Evolutionary conservation across 2,888 invertebrate genomes (phyloP), one percentile per base, ranked within the genome.

Genomic region (Sphaeridia pumilis): DNA sequence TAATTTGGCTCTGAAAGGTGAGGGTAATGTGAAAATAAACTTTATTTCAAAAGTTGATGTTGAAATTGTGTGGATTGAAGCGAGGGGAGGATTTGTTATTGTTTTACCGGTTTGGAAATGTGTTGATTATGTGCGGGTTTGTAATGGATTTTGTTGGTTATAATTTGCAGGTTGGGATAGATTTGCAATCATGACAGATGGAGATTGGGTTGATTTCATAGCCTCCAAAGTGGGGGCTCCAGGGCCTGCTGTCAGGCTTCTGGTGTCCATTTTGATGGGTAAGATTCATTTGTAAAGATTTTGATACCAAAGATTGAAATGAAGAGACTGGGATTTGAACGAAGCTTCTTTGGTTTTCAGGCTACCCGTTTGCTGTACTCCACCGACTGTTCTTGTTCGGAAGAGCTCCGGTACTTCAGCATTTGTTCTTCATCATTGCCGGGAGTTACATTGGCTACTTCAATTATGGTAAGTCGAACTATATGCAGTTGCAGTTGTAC

Each of bases 381-480:
- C 80, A 86, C 68, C 75, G 82, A 46, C 70, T 74, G 52, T 70
- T 71, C 45, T 60, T 85, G 2, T 77, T 77, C 65, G 76, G 76
- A 17, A 75, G 76, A 63, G 67, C 71, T 36, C 73, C 77, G 17
- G 65, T 69, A 21, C 46, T 75, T 28, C 84, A 88, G 68, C 85
- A 92, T 69, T 47, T 82, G 10, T 90, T 76, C 71, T 87, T 90
- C 68, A 75, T 81, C 5, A 22, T 74, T 0, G 76, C 78, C 57
- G 92, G 93, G 14, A 67, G 88, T 4, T 71, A 76, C 2, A 73
- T 93, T 60, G 86, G 87, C 46, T 80, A 79, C 64, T 90, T 83
- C 70, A 93, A 93, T 70, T 93, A 87, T 74, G 90, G 92, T 78
- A 70, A 71, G 69, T 60, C 10, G 14, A 35, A 7, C 27, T 38